These are phyloP conservation scores for Enteromius trimaculatus DNA, from an alignment of 2,797 vertebrate species.

Conservation along the genomic window DNA sequence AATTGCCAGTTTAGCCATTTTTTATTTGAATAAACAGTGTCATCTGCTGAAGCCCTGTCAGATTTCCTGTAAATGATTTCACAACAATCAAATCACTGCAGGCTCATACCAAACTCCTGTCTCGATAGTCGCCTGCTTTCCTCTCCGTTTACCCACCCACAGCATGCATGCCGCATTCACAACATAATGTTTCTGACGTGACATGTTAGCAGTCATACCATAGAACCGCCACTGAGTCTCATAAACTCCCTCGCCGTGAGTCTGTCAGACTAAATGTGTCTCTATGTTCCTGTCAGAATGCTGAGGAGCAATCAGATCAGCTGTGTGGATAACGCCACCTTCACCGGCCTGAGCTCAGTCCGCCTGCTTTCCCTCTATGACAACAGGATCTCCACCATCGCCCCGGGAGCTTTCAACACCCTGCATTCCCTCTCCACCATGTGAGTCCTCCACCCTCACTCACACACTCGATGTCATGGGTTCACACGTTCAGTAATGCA, in stretches of 20 bases:
- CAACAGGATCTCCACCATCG: conserved; percentile 93
- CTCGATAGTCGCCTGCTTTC: not conserved
- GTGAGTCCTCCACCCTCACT: conserved; percentile 76
- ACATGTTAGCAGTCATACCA: not conserved
- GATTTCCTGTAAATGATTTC: not conserved
- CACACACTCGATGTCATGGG: not conserved
- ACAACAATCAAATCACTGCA: not conserved
- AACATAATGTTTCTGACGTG: not conserved
- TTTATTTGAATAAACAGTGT: not conserved
- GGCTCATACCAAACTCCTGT: not conserved
- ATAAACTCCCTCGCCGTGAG: not conserved
- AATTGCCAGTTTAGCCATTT: not conserved
- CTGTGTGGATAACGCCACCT: conserved; percentile 95
- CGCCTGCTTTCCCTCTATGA: conserved; percentile 96
- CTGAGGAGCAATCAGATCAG: conserved; percentile 95
- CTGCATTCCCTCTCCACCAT: conserved; percentile 96
- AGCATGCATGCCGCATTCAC: not conserved
- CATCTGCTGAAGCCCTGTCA: not conserved
- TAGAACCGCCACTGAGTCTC: not conserved
- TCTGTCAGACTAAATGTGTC: conserved; percentile 21
- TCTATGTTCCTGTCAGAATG: conserved; percentile 80
- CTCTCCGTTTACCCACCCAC: not conserved
- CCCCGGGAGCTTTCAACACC: conserved; percentile 91
- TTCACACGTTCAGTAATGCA: conserved; percentile 22
- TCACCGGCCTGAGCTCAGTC: conserved; percentile 93